Base-by-base conservation (phyloP, 2,888 invertebrate genomes). In the Drosophila limbata region DNA sequence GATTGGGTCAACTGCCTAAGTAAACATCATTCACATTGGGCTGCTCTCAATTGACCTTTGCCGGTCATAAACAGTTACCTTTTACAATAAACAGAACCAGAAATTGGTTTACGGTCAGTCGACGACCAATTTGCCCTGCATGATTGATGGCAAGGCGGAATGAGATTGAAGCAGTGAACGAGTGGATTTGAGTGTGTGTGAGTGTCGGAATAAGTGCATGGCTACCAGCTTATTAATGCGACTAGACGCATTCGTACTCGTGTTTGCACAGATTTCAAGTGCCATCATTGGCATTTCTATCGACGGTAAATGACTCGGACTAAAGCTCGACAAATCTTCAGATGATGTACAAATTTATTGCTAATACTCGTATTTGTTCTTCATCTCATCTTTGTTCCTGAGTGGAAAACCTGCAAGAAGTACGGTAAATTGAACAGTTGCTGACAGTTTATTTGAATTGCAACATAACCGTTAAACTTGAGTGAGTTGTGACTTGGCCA, bases 11-110 rank as follows among this genome's bases (percentile, higher is more conserved):
- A 72, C 65, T 64, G 84, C 56, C 84, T 80, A 66, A 65, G 65
- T 64, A 79, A 83, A 79, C 68, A 83, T 72, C 65, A 79, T 56
- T 63, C 74, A 68, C 69, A 67, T 62, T 59, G 69, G 42, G 19
- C 67, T 55, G 77, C 52, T 70, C 78, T 53, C 81, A 73, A 87
- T 89, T 81, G 87, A 82, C 89, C 89, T 69, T 64, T 77, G 57
- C 56, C 62, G 59, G 37, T 53, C 78, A 84, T 77, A 77, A 84
- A 64, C 67, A 56, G 73, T 69, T 81, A 89, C 89, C 74, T 80
- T 59, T 44, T 31, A 60, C 52, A 51, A 56, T 69, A 64, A 63
- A 73, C 69, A 21, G 28, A 39, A 33, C 28, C 68, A 35, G 39
- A 60, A 67, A 52, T 21, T 62, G 73, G 33, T 48, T 68, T 45